Percentiles rank a stretch among this genome's conserved stretches.
These are phyloP conservation scores for Trochalopteron elliotii DNA, from an alignment of 2,113 vertebrate species.

Conservation along the genomic window DNA sequence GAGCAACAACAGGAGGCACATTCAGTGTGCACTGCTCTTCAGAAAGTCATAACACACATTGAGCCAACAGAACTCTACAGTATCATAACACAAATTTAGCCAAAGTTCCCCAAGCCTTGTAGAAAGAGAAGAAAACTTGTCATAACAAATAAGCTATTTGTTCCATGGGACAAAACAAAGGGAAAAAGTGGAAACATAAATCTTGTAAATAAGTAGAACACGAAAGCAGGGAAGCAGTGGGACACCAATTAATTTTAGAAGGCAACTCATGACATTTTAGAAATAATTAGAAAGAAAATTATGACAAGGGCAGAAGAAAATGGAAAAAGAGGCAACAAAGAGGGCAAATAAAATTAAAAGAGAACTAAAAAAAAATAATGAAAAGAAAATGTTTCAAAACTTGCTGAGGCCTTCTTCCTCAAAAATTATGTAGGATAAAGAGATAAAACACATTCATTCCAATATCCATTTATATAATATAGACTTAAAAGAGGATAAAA, in stretches of 20 bases:
- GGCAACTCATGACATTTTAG: not conserved
- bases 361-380: not conserved
- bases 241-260: not conserved
- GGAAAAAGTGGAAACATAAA: not conserved
- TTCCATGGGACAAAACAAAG: not conserved
- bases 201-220: not conserved
- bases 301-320: not conserved
- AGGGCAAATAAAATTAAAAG: not conserved
- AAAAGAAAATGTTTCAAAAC: not conserved
- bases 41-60: not conserved
- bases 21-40: not conserved
- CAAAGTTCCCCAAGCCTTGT: not conserved
- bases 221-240: not conserved
- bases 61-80: not conserved
- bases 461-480: not conserved
- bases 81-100: not conserved
- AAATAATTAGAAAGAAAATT: constrained; percentile 16
- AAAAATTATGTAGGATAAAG: not conserved
- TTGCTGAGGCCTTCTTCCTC: not conserved
- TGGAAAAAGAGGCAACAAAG: not conserved
- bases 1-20: not conserved
- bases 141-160: not conserved
- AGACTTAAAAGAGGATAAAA: not conserved
- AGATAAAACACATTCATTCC: not conserved
- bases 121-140: not conserved